Conservation (phyloP, 2,888 invertebrate genomes). For the Agrochola macilenta region DNA sequence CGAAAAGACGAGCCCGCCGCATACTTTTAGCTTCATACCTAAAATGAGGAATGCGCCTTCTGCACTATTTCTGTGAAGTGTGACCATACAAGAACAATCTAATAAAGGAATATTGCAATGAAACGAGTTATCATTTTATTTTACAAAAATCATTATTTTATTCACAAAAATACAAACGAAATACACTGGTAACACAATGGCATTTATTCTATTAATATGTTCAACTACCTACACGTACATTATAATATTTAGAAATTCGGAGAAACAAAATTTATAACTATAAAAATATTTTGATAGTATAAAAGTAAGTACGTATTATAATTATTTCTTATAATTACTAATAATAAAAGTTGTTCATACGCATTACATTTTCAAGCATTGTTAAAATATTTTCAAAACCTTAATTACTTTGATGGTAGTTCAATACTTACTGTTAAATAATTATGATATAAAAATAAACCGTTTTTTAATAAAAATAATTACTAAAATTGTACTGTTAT, state of each 20-base stretch:
- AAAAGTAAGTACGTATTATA: not conserved
- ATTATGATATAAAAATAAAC: conserved; percentile 20
- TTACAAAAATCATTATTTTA: conserved; percentile 59
- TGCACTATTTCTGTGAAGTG: no score
- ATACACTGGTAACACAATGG: conserved; percentile 48
- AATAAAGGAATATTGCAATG: not conserved
- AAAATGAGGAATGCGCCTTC: no score
- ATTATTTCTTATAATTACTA: conserved; percentile 13
- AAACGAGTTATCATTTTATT: conserved; percentile 24
- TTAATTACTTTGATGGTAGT: not conserved
- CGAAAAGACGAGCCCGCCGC: no score
- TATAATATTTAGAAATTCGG: conserved; percentile 26
- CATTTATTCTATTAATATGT: conserved; percentile 24
- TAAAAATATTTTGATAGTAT: conserved; percentile 23
- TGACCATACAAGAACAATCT: not conserved
- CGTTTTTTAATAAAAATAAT: not conserved
- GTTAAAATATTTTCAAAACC: not conserved
- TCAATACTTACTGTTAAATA: conserved; percentile 1
- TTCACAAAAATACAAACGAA: conserved; percentile 66
- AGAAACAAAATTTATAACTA: not conserved
- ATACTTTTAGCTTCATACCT: no score
- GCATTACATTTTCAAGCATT: not conserved
- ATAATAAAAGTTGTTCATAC: not conserved
- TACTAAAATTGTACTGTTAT: not conserved
- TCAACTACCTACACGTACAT: conserved; percentile 17